Evolutionary conservation across 1,140 invertebrate species (phyloP).

Genomic region (Heliconius eleuchia): DNA sequence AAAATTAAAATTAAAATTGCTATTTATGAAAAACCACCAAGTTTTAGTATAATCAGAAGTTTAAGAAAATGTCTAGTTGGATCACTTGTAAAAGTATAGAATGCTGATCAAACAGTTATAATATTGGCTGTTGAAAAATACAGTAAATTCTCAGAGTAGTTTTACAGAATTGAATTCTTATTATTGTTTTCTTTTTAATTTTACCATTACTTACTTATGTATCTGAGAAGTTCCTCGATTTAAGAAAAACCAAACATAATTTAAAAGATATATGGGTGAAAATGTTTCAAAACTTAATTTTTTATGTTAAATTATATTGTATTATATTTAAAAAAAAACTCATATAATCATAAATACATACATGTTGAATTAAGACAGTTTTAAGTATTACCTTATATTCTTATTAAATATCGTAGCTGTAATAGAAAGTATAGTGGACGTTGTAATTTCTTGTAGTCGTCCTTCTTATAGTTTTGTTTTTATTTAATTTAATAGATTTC

Average conservation of each 20-base stretch:
- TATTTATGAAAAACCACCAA: background rate
- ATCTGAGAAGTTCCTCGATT: too few relatives aligned
- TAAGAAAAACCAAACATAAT: background rate
- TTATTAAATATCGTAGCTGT: constrained; percentile 32
- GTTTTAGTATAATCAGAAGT: background rate
- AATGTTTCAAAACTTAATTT: background rate
- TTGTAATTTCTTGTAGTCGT: constrained; percentile 19
- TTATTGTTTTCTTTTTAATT: too few relatives aligned
- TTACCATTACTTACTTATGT: too few relatives aligned
- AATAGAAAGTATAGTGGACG: constrained; percentile 38
- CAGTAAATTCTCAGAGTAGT: background rate
- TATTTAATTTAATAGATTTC: constrained; percentile 10
- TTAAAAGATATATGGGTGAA: background rate
- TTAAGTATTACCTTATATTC: constrained; percentile 25
- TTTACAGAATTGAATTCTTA: background rate
- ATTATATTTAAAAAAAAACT: background rate
- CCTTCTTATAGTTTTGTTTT: constrained; percentile 23
- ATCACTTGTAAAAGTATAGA: too few relatives aligned
- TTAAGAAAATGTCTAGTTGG: background rate
- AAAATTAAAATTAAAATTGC: too few relatives aligned
- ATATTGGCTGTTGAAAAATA: background rate
- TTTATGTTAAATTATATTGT: background rate
- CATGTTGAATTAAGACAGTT: constrained; percentile 5
- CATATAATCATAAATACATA: background rate
- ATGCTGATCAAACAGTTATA: background rate